Evolutionary conservation across 2,113 vertebrate genomes (phyloP).

Genomic region (Numenius arquata): DNA sequence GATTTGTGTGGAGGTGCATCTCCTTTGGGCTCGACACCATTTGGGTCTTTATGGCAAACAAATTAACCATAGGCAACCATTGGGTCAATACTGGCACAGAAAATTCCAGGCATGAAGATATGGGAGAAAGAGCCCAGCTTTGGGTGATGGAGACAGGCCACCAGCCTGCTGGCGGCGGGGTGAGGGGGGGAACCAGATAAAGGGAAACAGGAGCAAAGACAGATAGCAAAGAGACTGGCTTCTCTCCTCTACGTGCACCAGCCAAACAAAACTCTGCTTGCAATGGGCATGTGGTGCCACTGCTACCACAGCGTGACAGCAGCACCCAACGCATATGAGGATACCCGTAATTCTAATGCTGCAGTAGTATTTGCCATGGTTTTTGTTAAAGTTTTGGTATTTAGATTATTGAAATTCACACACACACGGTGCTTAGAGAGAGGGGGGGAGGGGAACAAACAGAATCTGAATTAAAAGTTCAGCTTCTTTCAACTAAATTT

Average conservation of each 20-base stretch:
- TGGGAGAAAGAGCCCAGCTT: background rate
- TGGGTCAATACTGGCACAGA: background rate
- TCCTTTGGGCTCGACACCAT: background rate
- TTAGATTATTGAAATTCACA: background rate
- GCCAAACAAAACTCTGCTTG: background rate
- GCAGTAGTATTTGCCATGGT: background rate
- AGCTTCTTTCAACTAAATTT: constrained; percentile 48
- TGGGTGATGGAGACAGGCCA: background rate
- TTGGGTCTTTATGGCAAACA: background rate
- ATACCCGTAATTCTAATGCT: background rate
- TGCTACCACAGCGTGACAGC: background rate
- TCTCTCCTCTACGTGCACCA: background rate
- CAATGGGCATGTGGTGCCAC: background rate
- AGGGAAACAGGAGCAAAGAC: background rate
- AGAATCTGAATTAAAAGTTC: constrained; percentile 35
- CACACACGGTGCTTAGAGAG: background rate
- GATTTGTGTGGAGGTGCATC: background rate
- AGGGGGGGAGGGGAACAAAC: rapidly evolving
- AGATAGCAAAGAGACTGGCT: background rate
- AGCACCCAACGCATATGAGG: background rate
- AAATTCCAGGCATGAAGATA: background rate
- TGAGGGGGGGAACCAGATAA: background rate
- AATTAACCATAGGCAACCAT: background rate
- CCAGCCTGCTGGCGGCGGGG: background rate
- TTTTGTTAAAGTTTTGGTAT: background rate